phyloP scores from a whole-genome alignment of 2,113 vertebrate species.

The Megaceryle maxima region DNA sequence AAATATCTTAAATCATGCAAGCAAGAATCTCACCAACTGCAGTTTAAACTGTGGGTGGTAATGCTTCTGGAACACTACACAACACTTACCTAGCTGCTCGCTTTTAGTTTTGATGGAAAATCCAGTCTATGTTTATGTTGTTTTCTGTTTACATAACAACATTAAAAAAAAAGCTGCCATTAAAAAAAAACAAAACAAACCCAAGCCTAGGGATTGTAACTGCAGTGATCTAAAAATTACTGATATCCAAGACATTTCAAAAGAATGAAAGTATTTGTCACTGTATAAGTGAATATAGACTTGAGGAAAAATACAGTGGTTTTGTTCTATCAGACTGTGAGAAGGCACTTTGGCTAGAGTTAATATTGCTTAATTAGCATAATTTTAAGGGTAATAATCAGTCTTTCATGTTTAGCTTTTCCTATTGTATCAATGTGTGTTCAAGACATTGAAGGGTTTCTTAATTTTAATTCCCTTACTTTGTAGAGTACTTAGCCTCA shows the following conservation, averaged over 20 bases:
- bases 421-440: not conserved
- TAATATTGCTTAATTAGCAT: constrained; percentile 17
- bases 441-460: not conserved
- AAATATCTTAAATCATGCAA: not conserved
- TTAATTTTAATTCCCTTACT: not conserved
- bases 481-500: not conserved
- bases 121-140: not conserved
- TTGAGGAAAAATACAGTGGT: not conserved
- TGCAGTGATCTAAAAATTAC: not conserved
- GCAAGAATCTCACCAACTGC: not conserved
- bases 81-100: not conserved
- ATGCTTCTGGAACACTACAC: not conserved
- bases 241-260: not conserved
- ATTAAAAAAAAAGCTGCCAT: not conserved
- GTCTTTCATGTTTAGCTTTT: not conserved
- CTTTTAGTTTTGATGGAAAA: not conserved
- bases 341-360: not conserved
- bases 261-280: not conserved
- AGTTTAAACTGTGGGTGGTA: not conserved
- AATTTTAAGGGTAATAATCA: not conserved
- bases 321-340: not conserved
- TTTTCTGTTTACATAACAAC: not conserved
- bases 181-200: not conserved
- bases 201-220: not conserved
- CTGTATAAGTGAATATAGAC: not conserved